Evolutionary conservation across 1,140 invertebrate species (phyloP).

Genomic region (Hyphantria cunea): DNA sequence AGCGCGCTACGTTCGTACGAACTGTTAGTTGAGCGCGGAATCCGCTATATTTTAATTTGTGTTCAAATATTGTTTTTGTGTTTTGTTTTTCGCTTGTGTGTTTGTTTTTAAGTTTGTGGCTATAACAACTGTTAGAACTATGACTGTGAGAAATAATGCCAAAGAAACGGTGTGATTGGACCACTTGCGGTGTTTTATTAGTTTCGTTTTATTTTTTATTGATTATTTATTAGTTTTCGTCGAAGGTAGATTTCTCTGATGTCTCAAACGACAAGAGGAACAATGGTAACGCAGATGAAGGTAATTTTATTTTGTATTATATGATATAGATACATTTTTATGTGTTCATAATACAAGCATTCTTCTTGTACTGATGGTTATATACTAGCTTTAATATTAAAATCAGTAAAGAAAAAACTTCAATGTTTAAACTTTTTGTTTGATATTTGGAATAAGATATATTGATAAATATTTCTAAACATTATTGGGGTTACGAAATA

Average conservation of each 20-base stretch:
- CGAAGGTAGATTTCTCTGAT: conserved; percentile 57
- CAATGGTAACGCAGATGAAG: conserved; percentile 74
- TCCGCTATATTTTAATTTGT: conserved; percentile 31
- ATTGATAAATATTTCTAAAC: too few species aligned
- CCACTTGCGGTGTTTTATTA: conserved; percentile 59
- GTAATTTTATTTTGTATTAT: conserved; percentile 47
- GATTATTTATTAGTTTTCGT: conserved; percentile 43
- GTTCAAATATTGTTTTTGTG: conserved; percentile 54
- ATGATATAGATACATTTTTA: conserved; percentile 6
- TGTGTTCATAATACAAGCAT: too few species aligned
- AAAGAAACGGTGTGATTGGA: conserved; percentile 71
- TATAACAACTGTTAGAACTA: conserved; percentile 45
- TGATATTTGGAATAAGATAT: background rate
- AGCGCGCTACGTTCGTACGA: conserved; percentile 52
- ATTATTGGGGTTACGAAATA: too few species aligned
- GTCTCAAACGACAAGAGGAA: conserved; percentile 69
- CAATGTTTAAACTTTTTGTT: too few species aligned
- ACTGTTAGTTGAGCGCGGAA: conserved; percentile 46
- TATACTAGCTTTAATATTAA: too few species aligned
- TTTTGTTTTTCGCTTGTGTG: conserved; percentile 48
- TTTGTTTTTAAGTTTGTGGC: conserved; percentile 53
- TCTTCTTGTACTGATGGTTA: too few species aligned
- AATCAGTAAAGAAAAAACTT: too few species aligned
- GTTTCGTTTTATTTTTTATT: conserved; percentile 50
- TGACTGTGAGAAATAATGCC: conserved; percentile 59